Base-by-base conservation (phyloP, 2,113 vertebrate species). In the Stegastes partitus region DNA sequence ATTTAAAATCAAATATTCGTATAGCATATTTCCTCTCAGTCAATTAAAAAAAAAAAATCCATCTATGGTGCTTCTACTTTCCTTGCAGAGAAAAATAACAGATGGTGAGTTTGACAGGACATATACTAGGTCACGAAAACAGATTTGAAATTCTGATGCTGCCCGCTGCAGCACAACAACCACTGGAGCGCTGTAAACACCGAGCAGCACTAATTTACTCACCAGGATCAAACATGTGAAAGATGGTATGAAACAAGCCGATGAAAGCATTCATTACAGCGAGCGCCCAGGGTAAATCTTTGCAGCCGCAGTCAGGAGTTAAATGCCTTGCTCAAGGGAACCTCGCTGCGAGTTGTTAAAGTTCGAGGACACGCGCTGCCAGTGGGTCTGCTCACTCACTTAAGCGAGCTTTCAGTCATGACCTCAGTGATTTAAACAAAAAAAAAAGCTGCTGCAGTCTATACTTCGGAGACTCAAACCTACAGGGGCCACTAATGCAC, bases 401-500 rank as follows among this genome's bases (percentile, higher is more conserved):
- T 54, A 68, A 22, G 21, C 22, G 23, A 55, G 64, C 8, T 53
- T 42, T 68, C 23, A 26, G 11, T 57, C 50, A 57, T 21, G 25
- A 39, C 42, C 28, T 22, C 31, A n/a, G 7, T 50, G 12, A 42
- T 31, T 72, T 12, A 79, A 34, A 31, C 31, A 53, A 47, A 28
- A 72, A 39, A 53, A 47, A 28, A 72, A 39, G 22, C 53, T 39
- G 31, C 31, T 28, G 45, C 54, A n/a, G 10, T 53, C 54, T 19
- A 31, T 31, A 21, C 68, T 39, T 64, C 18, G 44, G 22, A 53
- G 68, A 23, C 18, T 47, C 10, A 70, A 37, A 31, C 54, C 68
- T 45, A 58, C 61, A 31, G 42, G 42, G 77, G 50, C 18, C 55
- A 63, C 70, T 63, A 57, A 68, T 74, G 71, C 56, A 63, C 14